Base-by-base conservation (phyloP, 2,113 vertebrate genomes). In the Pseudorasbora parva region DNA sequence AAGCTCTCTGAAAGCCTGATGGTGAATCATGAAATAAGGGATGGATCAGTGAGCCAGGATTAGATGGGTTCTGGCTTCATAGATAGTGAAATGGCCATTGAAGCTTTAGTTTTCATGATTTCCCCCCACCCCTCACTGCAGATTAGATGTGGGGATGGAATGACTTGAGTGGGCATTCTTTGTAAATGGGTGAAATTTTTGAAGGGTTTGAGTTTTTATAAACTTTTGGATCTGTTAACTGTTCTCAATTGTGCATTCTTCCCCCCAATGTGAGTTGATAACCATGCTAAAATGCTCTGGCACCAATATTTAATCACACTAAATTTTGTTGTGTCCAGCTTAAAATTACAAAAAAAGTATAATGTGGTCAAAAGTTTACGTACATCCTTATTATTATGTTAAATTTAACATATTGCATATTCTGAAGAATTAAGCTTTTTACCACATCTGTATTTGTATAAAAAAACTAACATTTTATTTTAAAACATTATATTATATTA, bases 1-100 rank as follows among this genome's bases (percentile, higher is more conserved):
- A 56, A 80, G 75, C 79, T 83, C 57, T 85, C 66, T 43, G 68
- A 79, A 87, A 87, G 33, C 68, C 78, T 57, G 30, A 78, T 79
- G 59, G 59, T 62, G 57, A 78, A 62, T 78, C 71, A 69, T 68
- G 73, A 83, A 85, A 85, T 85, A 78, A 82, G 21, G 0, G 66
- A 10, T 23, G 81, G 74, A 87, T 64, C 47, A 60, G 56, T 78
- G 79, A 82, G 83, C 79, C 8, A 14, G 45, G 74, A 73, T 84
- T 73, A 85, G 56, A 68, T 69, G 21, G 64, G 23, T 78, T 71
- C 47, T 87, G 76, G 45, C 43, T 30, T 89, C n/a, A 27, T 15
- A 68, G 56, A 41, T 59, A 27, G 27, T 57, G 51, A 77, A 37
- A 12, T 59, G 54, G 56, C 45, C 27, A 45, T 23, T 30, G 37